Base-by-base conservation (phyloP, 2,888 invertebrate species). In the Falcaria lacertinaria region DNA sequence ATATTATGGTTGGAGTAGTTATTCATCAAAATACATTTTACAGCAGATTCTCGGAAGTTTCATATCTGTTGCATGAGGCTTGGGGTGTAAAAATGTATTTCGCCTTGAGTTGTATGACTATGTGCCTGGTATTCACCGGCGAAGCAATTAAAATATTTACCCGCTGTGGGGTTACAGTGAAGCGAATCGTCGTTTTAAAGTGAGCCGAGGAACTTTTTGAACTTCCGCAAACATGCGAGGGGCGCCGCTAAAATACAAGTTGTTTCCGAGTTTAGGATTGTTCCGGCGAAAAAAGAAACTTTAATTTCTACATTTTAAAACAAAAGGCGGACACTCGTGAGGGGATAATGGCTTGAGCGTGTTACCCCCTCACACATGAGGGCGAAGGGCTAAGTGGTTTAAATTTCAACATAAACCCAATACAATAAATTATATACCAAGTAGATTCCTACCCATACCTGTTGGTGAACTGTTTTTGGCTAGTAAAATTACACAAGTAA, bases 291-390 rank as follows among this genome's bases (percentile, higher is more conserved):
- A 87, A 86, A 88, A 82, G 79, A 74, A 86, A 85, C 74, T 87
- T 86, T 82, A 84, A 86, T 86, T 87, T 78, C 74, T 80, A 82
- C 80, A 76, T 81, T 87, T 86, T 82, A 79, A 85, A 87, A 85
- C 80, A 76, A 82, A 82, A 85, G 81, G 80, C 83, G 74, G 68
- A 54, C 65, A 45, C 43, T 58, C 57, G 63, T 55, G 52, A 52
- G 61, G 72, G 74, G 82, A 76, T 88, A 85, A 88, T 88, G 85
- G 84, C 71, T 63, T 63, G 73, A 68, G 66, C 81, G 68, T 82
- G 84, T 83, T 70, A 65, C 48, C 61, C 58, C 65, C 56, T 70
- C 55, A 47, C 46, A 45, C 36, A 57, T 45, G 47, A 50, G 49
- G 41, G 44, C 19, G 34, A 15, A 34, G 5, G 38, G 34, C 15